Evolutionary conservation across 2,888 invertebrate genomes (phyloP).

Genomic region (Conomelus anceps): DNA sequence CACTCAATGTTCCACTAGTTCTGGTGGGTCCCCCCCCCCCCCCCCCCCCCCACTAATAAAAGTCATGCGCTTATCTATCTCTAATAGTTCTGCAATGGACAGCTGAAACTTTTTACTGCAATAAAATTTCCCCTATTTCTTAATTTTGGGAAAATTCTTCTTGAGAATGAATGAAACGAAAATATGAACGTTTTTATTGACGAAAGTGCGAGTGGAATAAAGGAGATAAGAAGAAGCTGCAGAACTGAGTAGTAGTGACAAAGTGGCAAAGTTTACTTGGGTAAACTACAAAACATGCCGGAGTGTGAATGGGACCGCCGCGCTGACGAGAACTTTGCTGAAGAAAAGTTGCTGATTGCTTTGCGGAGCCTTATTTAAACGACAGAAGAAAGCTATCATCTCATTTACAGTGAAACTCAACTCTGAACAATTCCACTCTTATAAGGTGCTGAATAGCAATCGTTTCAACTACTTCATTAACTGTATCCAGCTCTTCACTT

Average conservation of each 20-base stretch:
- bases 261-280: not conserved
- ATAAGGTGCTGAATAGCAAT: not conserved
- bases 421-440: not conserved
- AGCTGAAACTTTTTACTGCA: no score
- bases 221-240: not conserved
- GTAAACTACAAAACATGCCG: not conserved
- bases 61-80: no score
- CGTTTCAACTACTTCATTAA: not conserved
- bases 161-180: not conserved
- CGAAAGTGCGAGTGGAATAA: not conserved
- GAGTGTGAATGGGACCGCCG: not conserved
- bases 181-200: not conserved
- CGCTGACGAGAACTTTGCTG: not conserved
- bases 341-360: not conserved
- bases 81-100: no score
- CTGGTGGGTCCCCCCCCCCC: no score
- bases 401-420: not conserved
- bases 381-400: not conserved
- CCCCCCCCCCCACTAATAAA: no score
- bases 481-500: not conserved
- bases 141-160: not conserved
- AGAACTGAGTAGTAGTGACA: not conserved
- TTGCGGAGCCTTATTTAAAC: not conserved
- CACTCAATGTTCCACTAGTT: no score
- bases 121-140: not conserved